A percentile compares a stretch with the other conserved stretches of the same genome.
Evolutionary conservation across 2,888 invertebrate species (phyloP).

Genomic region (Acleris sparsana): DNA sequence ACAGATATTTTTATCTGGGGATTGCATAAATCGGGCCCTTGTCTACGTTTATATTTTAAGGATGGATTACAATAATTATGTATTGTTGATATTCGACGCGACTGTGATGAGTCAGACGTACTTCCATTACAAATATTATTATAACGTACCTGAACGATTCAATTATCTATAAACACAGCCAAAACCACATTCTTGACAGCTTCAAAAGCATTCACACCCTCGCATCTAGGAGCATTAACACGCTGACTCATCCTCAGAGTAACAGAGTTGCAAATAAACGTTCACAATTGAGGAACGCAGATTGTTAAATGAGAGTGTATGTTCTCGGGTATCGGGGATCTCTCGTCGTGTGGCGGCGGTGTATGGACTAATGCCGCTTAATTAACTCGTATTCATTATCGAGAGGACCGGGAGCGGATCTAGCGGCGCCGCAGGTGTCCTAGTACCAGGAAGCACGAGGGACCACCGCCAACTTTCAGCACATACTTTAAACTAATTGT

Average conservation of each 20-base stretch:
- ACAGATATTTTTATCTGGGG: too few species aligned
- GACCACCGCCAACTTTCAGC: constrained; percentile 43
- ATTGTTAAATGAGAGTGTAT: constrained; percentile 35
- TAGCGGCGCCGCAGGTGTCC: constrained; percentile 53
- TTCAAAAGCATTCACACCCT: too few species aligned
- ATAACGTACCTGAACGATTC: too few species aligned
- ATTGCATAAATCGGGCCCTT: too few species aligned
- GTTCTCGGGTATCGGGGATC: constrained; percentile 50
- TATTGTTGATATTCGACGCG: too few species aligned
- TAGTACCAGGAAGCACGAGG: constrained; percentile 52
- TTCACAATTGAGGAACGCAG: constrained; percentile 20
- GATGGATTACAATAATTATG: too few species aligned
- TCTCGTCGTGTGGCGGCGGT: constrained; percentile 77
- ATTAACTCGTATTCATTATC: constrained; percentile 83
- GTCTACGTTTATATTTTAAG: too few species aligned
- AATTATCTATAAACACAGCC: constrained; percentile 49
- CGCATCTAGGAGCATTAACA: too few species aligned
- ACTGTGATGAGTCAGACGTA: too few species aligned
- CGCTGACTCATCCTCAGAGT: neutral
- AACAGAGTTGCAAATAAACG: constrained; percentile 5
- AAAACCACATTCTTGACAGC: constrained; percentile 36
- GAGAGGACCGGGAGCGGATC: constrained; percentile 55
- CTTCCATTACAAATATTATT: too few species aligned
- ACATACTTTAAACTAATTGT: neutral
- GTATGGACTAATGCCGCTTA: constrained; percentile 78